Conservation (phyloP, 92 coral and sea anemone genomes). For the Parazoanthus darwini region DNA sequence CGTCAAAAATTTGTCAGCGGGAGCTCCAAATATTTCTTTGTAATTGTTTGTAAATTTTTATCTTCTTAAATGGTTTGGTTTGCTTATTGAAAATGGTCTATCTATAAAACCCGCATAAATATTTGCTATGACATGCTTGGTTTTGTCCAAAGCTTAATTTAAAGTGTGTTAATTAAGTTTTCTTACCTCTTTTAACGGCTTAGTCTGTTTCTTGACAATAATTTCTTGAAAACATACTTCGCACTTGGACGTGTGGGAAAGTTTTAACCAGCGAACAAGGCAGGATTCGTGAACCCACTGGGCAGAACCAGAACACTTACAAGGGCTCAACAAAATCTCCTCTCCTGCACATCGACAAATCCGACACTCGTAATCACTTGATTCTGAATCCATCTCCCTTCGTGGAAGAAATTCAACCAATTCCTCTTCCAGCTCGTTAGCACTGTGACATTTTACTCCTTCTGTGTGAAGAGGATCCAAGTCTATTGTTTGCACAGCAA, state of each 20-base stretch:
- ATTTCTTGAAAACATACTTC: slow-evolving; percentile 86
- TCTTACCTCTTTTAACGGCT: slow-evolving; percentile 88
- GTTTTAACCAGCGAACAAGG: slow-evolving; percentile 88
- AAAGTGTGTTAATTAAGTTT: background rate
- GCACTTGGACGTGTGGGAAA: slow-evolving; percentile 81
- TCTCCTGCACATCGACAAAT: slow-evolving; percentile 83
- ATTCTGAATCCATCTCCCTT: background rate
- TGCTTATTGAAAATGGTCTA: too few species aligned
- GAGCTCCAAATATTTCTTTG: background rate
- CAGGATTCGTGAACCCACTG: slow-evolving; percentile 97
- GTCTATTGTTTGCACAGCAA: background rate
- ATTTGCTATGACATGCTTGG: background rate
- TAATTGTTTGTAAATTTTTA: background rate
- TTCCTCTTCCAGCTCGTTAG: background rate
- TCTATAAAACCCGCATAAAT: background rate
- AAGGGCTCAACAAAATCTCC: slow-evolving; percentile 82
- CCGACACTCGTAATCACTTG: slow-evolving; percentile 73
- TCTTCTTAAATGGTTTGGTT: background rate
- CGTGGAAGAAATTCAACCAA: background rate
- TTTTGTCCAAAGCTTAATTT: background rate
- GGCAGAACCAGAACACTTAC: slow-evolving; percentile 90
- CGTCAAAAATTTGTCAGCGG: too few species aligned
- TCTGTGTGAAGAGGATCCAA: background rate
- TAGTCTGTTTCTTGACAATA: slow-evolving; percentile 73
- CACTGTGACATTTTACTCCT: background rate